Base-by-base conservation (phyloP, 2,888 invertebrate genomes). In the Brachyopa scutellaris region DNA sequence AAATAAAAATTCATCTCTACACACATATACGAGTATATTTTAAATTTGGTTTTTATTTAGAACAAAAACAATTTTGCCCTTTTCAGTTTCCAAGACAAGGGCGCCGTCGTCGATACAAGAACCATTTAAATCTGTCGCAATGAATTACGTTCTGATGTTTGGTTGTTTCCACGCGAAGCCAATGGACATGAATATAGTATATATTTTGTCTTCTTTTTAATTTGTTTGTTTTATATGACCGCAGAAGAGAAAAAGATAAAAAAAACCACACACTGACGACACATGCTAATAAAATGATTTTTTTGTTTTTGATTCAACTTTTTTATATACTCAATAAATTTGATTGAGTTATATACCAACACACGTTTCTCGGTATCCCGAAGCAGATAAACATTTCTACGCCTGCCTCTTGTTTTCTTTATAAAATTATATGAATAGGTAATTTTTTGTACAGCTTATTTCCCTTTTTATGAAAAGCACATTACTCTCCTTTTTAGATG, bases 261-360 rank as follows among this genome's bases (percentile, higher is more conserved):
- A 26, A 26, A 62, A 5, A 42, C 13, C 21, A 23, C n/a, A 15
- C 6, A 29, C 23, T 21, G 33, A 21, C 29, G 45, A 29, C 38
- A 29, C 36, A 49, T 55, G 45, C 19, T 47, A 53, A 42, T 38
- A 47, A 73, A 73, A 57, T 55, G n/a, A 17, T 64, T 73, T 61
- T 55, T 29, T 36, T 42, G 17, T 47, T 29, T 70, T n/a, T 1
- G 23, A 42, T 49, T 53, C n/a, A 26, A 17, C 42, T 62, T 55
- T 64, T 55, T 38, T 64, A 57, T 64, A 55, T 29, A 53, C 40
- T 40, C 26, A 47, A 64, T 73, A 55, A 57, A 73, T 73, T 73
- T 73, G 64, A 62, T 62, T 61, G 61, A 53, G 45, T 36, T 53
- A 42, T 40, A 38, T 29, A 47, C 19, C 47, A 47, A 29, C 38